A percentile compares a stretch with the other conserved stretches of the same genome.
These are phyloP conservation scores for Tetropium fuscum DNA, from an alignment of 2,888 invertebrate genomes.

Conservation along the genomic window DNA sequence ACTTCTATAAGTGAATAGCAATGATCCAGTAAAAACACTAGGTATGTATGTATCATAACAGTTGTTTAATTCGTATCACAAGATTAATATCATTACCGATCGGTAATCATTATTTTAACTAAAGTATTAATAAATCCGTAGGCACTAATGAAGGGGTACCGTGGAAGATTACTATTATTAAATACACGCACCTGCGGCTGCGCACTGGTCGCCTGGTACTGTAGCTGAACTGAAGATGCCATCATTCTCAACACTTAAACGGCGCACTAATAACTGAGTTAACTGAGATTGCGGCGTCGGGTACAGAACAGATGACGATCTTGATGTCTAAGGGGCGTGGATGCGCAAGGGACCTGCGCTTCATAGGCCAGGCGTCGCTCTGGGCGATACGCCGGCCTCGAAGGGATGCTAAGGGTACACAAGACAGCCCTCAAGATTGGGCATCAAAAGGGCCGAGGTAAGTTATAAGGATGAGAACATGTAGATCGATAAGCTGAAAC, in stretches of 20 bases:
- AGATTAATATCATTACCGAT: slow-evolving; percentile 22
- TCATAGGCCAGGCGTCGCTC: slow-evolving; percentile 37
- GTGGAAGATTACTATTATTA: slow-evolving; percentile 62
- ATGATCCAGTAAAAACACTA: slow-evolving; percentile 2
- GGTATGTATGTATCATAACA: slow-evolving; percentile 2
- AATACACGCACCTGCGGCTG: slow-evolving; percentile 64
- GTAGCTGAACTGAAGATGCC: slow-evolving; percentile 61
- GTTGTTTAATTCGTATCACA: slow-evolving; percentile 6
- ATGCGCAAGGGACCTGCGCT: slow-evolving; percentile 60
- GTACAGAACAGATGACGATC: slow-evolving; percentile 61
- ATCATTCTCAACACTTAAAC: slow-evolving; percentile 62
- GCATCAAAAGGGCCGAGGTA: slow-evolving; percentile 33
- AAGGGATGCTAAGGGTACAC: slow-evolving; percentile 35
- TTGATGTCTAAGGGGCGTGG: slow-evolving; percentile 59
- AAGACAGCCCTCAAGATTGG: slow-evolving; percentile 32
- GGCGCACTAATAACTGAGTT: slow-evolving; percentile 66
- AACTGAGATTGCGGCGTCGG: slow-evolving; percentile 59
- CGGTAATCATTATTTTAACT: slow-evolving; percentile 33
- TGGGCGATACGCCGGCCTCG: slow-evolving; percentile 36
- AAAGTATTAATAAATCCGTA: slow-evolving; percentile 57
- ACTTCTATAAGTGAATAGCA: not conserved
- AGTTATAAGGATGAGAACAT: slow-evolving; percentile 26
- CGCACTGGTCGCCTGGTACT: slow-evolving; percentile 59
- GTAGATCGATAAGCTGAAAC: slow-evolving; percentile 3
- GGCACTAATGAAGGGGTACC: slow-evolving; percentile 55